phyloP scores from a whole-genome alignment of 2,797 vertebrate species.

The Acestrorhynchus altus region DNA sequence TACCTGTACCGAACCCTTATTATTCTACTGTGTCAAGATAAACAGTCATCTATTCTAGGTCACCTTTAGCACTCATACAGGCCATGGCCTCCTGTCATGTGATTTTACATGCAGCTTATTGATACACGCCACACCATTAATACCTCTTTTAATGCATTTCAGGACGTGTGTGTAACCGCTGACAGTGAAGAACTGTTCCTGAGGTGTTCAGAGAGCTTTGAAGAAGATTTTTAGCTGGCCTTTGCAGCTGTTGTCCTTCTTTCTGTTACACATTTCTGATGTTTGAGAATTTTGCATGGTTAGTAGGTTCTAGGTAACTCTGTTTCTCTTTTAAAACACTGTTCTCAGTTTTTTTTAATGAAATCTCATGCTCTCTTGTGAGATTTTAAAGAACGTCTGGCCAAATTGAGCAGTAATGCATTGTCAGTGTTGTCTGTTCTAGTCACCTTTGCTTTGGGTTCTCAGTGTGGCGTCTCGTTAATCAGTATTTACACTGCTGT shows the following conservation, averaged over 20 bases:
- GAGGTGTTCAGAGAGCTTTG: slow-evolving; percentile 63
- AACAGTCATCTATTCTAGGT: too few species aligned
- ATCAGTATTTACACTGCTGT: slow-evolving; percentile 29
- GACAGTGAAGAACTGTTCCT: slow-evolving; percentile 60
- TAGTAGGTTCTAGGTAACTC: neutral
- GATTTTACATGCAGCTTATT: neutral
- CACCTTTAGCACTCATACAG: too few species aligned
- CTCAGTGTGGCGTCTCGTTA: slow-evolving; percentile 19
- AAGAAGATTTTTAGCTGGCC: slow-evolving; percentile 55
- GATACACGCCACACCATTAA: neutral
- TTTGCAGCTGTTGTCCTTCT: neutral
- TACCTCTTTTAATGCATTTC: slow-evolving; percentile 12
- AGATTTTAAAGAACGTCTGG: slow-evolving; percentile 5
- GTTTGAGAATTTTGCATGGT: neutral
- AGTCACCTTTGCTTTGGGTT: slow-evolving; percentile 28
- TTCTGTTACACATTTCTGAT: neutral
- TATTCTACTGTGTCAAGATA: too few species aligned
- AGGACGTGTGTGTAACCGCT: slow-evolving; percentile 44
- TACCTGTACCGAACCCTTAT: too few species aligned
- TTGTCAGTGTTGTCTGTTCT: neutral
- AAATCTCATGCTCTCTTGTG: neutral
- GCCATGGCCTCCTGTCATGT: too few species aligned
- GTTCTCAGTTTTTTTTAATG: neutral
- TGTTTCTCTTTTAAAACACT: neutral
- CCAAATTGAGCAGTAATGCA: neutral